Evolutionary conservation across 2,888 invertebrate genomes (phyloP), one percentile per base, ranked within the genome.

Genomic region (Cerastoderma edule): DNA sequence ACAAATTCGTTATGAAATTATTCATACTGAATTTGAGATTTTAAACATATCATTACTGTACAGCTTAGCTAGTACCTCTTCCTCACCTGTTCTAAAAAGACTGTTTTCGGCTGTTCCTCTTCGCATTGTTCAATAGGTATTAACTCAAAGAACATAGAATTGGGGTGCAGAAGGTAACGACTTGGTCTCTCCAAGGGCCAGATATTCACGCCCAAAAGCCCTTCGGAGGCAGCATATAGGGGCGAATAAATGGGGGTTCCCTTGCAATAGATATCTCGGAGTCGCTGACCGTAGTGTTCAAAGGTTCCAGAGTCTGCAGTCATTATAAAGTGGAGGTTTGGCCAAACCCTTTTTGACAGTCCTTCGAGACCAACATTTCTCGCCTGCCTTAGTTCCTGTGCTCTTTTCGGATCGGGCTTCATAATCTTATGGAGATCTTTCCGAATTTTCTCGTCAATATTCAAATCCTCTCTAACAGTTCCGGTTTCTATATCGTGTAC

Each of bases 221-320:
- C 92, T 72, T 93, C 93, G 19, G 92, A 92, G 8, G 92, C 92
- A 22, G 89, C 91, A 84, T 92, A 92, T 22, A 91, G 72, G 0
- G 92, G 90, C 0, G 91, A 91, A 73, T 91, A 92, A 8, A 90
- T 67, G 4, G 88, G 89, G 6, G 89, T 84, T 19, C 85, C 90
- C 67, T 80, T 84, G 71, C 85, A 85, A 69, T 85, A 87, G 0
- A 85, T 83, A 53, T 87, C 83, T 54, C 86, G 68, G 57, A 90
- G 72, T 53, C 84, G 85, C 8, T 82, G 74, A 8, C 84, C 90
- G 70, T 91, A 91, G 24, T 90, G 75, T 32, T 86, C 85, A 87
- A 91, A 90, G 16, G 90, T 84, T 4, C 92, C 92, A 0, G 91
- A 87, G 71, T 90, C 90, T 13, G 87, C 85, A 8, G 86, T 83